Evolutionary conservation across 2,888 invertebrate genomes (phyloP).

Genomic region (Serripes groenlandicus): DNA sequence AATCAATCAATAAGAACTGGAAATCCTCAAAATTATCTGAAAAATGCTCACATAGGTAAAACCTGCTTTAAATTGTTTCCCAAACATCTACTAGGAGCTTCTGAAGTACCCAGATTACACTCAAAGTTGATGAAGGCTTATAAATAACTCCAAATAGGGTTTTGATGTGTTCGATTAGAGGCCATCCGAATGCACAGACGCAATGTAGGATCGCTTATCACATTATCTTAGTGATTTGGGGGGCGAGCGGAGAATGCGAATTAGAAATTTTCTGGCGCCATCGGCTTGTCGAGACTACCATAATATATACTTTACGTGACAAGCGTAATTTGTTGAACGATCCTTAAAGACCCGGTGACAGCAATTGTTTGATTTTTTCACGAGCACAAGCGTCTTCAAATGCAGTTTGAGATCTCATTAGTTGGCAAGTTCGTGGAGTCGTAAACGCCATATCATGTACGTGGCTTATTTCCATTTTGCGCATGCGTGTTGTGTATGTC

Average conservation of each 20-base stretch:
- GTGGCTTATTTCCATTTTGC: too few relatives aligned
- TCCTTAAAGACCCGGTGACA: slow-evolving; percentile 9
- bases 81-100: slow-evolving; percentile 15
- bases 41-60: not conserved
- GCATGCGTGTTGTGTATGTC: too few relatives aligned
- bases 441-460: too few relatives aligned
- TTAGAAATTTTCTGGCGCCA: slow-evolving; percentile 4
- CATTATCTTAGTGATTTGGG: not conserved
- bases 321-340: slow-evolving; percentile 4
- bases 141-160: slow-evolving; percentile 42
- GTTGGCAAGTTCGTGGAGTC: too few relatives aligned
- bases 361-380: slow-evolving; percentile 8
- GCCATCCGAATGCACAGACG: not conserved
- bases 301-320: slow-evolving; percentile 10
- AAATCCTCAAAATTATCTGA: too few relatives aligned
- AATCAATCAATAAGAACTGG: too few relatives aligned
- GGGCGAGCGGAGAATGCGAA: slow-evolving; percentile 6
- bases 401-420: not conserved
- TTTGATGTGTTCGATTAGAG: slow-evolving; percentile 14
- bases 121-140: slow-evolving; percentile 63
- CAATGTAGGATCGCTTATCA: slow-evolving; percentile 1
- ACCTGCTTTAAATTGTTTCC: not conserved
- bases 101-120: slow-evolving; percentile 34
- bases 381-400: not conserved
- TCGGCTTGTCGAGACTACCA: not conserved